Evolutionary conservation across 2,888 invertebrate species (phyloP), one percentile per base, ranked within the genome.

Genomic region (Meteorus cinctellus): DNA sequence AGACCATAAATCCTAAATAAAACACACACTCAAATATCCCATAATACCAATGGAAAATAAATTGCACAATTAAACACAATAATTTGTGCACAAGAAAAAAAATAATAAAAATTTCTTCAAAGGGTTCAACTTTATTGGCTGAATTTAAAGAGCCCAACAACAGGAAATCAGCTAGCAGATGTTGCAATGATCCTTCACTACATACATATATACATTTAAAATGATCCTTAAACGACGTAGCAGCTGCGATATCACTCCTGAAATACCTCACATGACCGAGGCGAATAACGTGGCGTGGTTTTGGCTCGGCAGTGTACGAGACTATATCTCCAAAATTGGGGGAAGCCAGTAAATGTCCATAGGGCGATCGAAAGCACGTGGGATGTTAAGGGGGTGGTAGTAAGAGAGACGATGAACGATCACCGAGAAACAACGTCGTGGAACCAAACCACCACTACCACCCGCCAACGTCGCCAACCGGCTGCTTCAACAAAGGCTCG

Each of bases 401-500:
- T 27, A 51, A 51, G 16, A 59, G 16, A 59, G 51, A 24, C n/a
- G 55, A 55, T 19, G 55, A 55, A 55, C 19, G 8, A 27, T 31
- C 29, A 36, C 31, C 55, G 63, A 62, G 59, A 55, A 19, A 55
- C 55, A 55, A 55, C 19, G n/a, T 55, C 19, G n/a, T 55, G 55
- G 19, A 55, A 55, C 55, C 70, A 68, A 69, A 66, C 69, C 51
- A 72, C 59, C 45, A 59, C 60, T 8, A 55, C n/a, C 48, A 19
- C 36, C 19, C 19, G 19, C n/a, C 41, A 2, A 24, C 12, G 19
- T 19, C n/a, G n/a, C 60, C 68, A 45, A 67, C 63, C 65, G 75
- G 74, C 73, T 74, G 71, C 74, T 41, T 19, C 67, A 72, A 78
- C 78, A 78, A 76, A 76, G 76, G 74, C 69, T 55, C 27, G 74